Base-by-base conservation (phyloP, 1,140 invertebrate genomes). In the Apis mellifera region DNA sequence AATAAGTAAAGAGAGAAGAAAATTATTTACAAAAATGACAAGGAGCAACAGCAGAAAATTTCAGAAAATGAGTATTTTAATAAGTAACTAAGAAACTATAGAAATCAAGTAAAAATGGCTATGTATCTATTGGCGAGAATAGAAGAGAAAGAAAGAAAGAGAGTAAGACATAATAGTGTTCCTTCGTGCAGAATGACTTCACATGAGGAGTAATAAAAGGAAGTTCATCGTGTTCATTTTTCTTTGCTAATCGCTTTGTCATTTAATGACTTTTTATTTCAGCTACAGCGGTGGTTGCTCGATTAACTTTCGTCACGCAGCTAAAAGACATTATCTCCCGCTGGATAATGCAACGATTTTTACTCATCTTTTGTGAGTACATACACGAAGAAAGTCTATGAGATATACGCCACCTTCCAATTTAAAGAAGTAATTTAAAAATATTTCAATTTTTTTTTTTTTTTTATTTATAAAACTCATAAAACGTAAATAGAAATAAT, bases 201-300 rank as follows among this genome's bases (percentile, higher is more conserved):
- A 32, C 32, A 69, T 57, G 52, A 21, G 11, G 26, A 12, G 64
- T 32, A 78, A 78, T 78, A 69, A 78, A 55, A 42, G 75, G 19
- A 66, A 50, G 64, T 19, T 52, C 66, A 15, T 69, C 23, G 69
- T 17, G 50, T 54, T 71, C 50, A 8, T 71, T 54, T 71, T 71
- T 54, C 69, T 19, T 71, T 23, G 23, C n/a, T 17, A 9, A 26
- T 9, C n/a, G 50, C 54, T 71, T 54, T 32, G 32, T 42, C 52
- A n/a, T n/a, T 78, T 78, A 78, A 78, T 78, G 64, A 78, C 26
- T 32, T 57, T 57, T 57, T 21, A 52, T 69, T 66, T 52, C 32
- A 48, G 26, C 32, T 48, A 69, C 52, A 48, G 9, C 15, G 15
- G 32, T 21, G 11, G 52, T 42, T 23, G n/a, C 52, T 57, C 75